A percentile compares a stretch with the other conserved stretches of the same genome.
phyloP scores from a whole-genome alignment of 2,797 vertebrate genomes.

The Pipistrellus pygmaeus region DNA sequence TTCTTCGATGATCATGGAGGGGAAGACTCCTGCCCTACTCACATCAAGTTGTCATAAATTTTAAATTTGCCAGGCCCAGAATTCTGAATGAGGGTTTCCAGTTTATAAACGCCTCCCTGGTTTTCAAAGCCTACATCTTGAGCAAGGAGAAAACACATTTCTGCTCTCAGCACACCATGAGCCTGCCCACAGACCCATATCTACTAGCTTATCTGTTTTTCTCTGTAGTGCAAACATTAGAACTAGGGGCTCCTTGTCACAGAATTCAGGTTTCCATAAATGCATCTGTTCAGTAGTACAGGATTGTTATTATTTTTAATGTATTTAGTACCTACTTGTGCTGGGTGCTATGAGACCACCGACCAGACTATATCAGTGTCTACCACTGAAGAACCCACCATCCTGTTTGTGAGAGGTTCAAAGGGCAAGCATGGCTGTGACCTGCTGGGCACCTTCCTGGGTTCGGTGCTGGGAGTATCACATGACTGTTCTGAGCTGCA shows the following conservation, averaged over 20 bases:
- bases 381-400: not conserved
- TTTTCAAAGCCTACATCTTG: not conserved
- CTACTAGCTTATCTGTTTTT: not conserved
- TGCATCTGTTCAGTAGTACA: accelerated
- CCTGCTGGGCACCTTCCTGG: not conserved
- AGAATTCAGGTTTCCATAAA: not conserved
- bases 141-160: not conserved
- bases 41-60: constrained; percentile 49
- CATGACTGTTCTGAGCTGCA: not conserved
- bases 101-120: not conserved
- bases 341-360: not conserved
- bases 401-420: not conserved
- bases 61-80: not conserved
- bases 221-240: not conserved
- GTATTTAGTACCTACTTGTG: not conserved
- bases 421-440: not conserved
- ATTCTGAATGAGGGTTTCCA: not conserved
- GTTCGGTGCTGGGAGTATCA: not conserved
- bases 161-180: accelerated
- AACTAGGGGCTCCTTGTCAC: not conserved
- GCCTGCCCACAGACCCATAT: not conserved
- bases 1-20: constrained; percentile 48
- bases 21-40: not conserved
- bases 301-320: not conserved
- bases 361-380: not conserved